Base-by-base conservation (phyloP, 1,140 invertebrate species). In the Amyelois transitella region DNA sequence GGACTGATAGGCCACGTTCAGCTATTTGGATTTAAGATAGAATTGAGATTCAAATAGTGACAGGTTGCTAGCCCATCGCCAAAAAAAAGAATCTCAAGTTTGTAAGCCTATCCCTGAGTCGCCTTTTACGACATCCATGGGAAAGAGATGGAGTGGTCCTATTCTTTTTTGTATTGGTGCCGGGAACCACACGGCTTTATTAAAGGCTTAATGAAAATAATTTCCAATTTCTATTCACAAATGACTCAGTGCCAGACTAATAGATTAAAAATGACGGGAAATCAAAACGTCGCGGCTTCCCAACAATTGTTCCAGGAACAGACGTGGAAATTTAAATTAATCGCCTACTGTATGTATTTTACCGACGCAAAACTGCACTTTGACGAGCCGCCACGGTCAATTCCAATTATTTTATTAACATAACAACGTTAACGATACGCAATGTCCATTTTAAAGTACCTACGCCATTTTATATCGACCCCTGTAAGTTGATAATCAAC, bases 401-500 rank as follows among this genome's bases (percentile, higher is more conserved):
- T 69, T 69, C 66, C 66, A 66, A 69, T 69, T 69, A 65, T 62
- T 66, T 48, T 60, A 69, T 69, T 66, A 66, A 25, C 63, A 69
- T 66, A 69, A 69, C 58, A 66, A 51, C 58, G 56, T 55, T 66
- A 59, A 44, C 58, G 22, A 45, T 22, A 56, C 60, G 53, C 62
- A 53, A 44, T 54, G 49, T 55, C 38, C 60, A 69, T 69, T 62
- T 58, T 51, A 62, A 60, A 2, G n/a, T 55, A 58, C n/a, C n/a
- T n/a, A 61, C 32, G 38, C 58, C 52, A 53, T 51, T 49, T 38
- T 64, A 44, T 43, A 18, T 53, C 48, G 62, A 60, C 8, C 59
- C 53, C 43, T 62, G 49, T 32, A n/a, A 55, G 32, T 38, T 12
- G n/a, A 38, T 38, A 38, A 14, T 38, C 32, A 38, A 38, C 32